Percentiles rank a stretch among this genome's conserved stretches.
phyloP scores from a whole-genome alignment of 2,113 vertebrate species.

The Tachysurus fulvidraco region DNA sequence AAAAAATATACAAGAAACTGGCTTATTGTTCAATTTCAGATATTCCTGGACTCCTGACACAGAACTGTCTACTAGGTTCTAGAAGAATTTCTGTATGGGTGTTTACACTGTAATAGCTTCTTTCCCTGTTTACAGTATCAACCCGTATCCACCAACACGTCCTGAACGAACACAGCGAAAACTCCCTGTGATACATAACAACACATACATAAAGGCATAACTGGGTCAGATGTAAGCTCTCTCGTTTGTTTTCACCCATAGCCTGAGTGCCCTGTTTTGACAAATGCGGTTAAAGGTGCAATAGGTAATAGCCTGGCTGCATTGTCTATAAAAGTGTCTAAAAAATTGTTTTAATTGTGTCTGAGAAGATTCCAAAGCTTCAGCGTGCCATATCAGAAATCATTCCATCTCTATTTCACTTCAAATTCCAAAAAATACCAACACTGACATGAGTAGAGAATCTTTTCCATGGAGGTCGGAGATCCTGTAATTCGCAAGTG shows the following conservation, averaged over 20 bases:
- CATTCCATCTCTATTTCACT: neutral
- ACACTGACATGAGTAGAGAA: neutral
- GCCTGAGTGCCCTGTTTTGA: neutral
- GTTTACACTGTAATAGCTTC: neutral
- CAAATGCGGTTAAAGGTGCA: neutral
- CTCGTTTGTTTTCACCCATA: neutral
- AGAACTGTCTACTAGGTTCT: neutral
- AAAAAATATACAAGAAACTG: neutral
- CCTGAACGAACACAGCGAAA: neutral
- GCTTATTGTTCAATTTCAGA: neutral
- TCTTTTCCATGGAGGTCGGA: too few relatives aligned
- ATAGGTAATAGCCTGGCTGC: too few relatives aligned
- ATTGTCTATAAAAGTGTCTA: neutral
- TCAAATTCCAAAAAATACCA: neutral
- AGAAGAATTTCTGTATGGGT: neutral
- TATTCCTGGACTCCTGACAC: neutral
- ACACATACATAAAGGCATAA: constrained; percentile 1
- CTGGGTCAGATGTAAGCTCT: neutral
- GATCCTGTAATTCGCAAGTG: neutral
- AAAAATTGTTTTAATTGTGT: too few relatives aligned
- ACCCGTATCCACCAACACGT: neutral
- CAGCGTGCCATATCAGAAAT: neutral
- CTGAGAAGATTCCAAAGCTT: neutral
- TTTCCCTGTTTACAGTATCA: constrained; percentile 29
- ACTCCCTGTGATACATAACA: neutral